These are phyloP conservation scores for Lasiurus cinereus DNA, from an alignment of 2,113 vertebrate species.

Conservation along the genomic window DNA sequence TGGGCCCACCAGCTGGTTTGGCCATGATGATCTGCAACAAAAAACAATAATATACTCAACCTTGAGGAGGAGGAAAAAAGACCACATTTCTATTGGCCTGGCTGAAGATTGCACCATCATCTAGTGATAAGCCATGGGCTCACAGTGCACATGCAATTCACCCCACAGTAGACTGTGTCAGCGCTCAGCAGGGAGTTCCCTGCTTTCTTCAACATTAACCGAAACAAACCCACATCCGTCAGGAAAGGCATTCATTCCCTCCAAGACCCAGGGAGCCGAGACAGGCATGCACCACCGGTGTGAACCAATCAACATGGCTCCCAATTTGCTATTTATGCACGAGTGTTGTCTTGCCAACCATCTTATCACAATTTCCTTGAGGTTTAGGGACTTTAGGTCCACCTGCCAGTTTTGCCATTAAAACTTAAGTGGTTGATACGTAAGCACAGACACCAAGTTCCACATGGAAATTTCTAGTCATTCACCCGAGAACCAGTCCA, in stretches of 20 bases:
- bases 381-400: conserved; percentile 94
- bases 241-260: neutral
- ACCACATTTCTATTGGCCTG: neutral
- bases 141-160: neutral
- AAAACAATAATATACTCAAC: neutral
- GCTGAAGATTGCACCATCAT: neutral
- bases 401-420: conserved; percentile 97
- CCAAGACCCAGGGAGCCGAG: neutral
- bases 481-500: neutral
- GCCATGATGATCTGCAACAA: conserved; percentile 97
- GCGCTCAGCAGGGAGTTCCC: neutral
- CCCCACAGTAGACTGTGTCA: neutral
- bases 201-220: neutral
- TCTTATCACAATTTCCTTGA: conserved; percentile 97
- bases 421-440: conserved; percentile 90
- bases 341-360: conserved; percentile 91
- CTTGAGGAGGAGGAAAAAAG: neutral
- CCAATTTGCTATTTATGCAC: conserved; percentile 89
- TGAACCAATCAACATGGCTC: conserved; percentile 60
- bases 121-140: neutral
- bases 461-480: neutral
- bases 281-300: neutral
- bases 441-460: neutral
- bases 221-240: neutral
- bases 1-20: conserved; percentile 97